Evolutionary conservation across 2,888 invertebrate genomes (phyloP), one percentile per base, ranked within the genome.

Genomic region (Eumerus sabulonum): DNA sequence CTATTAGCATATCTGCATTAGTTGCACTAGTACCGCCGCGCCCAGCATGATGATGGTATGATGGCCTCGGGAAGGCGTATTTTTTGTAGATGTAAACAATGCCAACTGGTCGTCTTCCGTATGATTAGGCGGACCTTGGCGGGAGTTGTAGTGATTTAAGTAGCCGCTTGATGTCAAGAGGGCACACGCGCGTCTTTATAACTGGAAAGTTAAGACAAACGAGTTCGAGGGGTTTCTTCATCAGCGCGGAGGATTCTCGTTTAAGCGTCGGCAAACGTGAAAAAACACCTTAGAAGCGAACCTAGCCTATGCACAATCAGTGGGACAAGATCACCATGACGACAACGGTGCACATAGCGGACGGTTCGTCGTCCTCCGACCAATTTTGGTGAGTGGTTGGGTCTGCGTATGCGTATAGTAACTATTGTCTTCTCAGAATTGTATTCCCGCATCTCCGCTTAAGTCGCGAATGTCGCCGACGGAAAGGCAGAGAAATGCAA

Each of bases 351-450:
- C 3, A 27, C 27, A 7, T 7, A 27, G 27, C 7, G n/a, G 7
- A 27, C 27, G 27, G 27, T 4, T 7, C 27, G 7, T 27, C 27
- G 27, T 27, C 27, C 27, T 27, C 27, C 62, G 60, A 63, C 74
- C 79, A 79, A 79, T 79, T 79, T 79, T 79, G 74, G 63, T 79
- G 68, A 79, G 74, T 79, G 74, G 64, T 53, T 44, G 63, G 35
- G 59, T 50, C 50, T 42, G 38, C 56, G 45, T 42, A 47, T 47
- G 56, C 45, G 56, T 51, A 27, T 36, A n/a, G 35, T 51, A 44
- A 13, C 60, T 64, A 79, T 79, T 79, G 79, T 79, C 59, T 74
- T 79, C 79, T 68, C 40, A 62, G 79, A 79, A 79, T 54, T 60
- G 60, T 40, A 48, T 35, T 68, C 68, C 16, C 57, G 47, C 27